These are phyloP conservation scores for Ladona fulva DNA, from an alignment of 1,140 invertebrate species.

Conservation along the genomic window DNA sequence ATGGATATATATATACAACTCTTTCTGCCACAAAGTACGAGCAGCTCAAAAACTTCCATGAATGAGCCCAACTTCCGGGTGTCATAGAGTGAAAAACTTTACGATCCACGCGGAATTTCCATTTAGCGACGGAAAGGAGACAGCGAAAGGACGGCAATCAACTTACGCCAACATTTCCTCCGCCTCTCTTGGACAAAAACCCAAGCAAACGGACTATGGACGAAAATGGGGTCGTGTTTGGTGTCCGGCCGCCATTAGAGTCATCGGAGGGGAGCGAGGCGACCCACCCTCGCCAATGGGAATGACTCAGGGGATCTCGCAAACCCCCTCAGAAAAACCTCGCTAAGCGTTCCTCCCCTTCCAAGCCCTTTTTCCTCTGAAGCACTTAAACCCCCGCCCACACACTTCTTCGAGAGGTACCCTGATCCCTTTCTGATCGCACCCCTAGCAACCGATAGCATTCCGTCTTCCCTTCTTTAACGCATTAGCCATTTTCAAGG, in stretches of 20 bases:
- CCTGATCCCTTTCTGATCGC: neutral
- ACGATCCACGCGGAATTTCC: no score
- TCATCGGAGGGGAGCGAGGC: neutral
- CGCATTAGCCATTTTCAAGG: neutral
- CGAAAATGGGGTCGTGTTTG: neutral
- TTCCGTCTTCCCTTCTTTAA: neutral
- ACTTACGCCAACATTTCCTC: no score
- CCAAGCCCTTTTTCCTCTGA: no score
- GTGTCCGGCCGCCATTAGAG: neutral
- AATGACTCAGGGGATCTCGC: neutral
- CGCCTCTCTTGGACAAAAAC: no score
- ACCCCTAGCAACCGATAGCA: conserved; percentile 1
- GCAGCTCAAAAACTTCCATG: no score
- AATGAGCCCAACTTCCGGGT: no score
- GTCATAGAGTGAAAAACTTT: no score
- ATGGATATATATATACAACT: no score
- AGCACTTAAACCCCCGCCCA: neutral
- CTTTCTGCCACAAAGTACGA: no score
- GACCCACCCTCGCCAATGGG: neutral
- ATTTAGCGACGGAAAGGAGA: no score
- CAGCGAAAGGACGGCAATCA: no score
- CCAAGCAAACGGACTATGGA: no score
- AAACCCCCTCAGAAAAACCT: neutral
- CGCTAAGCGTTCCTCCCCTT: neutral
- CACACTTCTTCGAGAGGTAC: neutral